These are phyloP conservation scores for Phytoseiulus persimilis DNA, from an alignment of 2,888 invertebrate species.

Conservation along the genomic window DNA sequence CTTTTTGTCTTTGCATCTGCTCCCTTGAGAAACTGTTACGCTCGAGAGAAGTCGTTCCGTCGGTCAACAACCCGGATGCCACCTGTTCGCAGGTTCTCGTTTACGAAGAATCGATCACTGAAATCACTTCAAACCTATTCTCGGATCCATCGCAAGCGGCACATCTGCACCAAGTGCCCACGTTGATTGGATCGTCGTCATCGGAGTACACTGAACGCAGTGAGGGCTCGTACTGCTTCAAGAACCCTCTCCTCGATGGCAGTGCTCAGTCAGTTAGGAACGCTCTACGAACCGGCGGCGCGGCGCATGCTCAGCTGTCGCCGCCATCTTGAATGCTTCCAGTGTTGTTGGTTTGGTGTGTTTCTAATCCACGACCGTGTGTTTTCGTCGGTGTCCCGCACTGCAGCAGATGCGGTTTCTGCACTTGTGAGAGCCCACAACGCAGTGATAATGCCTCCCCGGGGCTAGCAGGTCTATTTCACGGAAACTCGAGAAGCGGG, in stretches of 20 bases:
- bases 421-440: neutral
- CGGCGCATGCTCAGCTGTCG: conserved; percentile 36
- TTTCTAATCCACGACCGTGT: neutral
- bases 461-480: neutral
- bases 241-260: neutral
- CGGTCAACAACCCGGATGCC: neutral
- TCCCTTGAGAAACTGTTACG: neutral
- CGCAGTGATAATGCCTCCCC: neutral
- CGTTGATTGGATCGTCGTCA: neutral
- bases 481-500: neutral
- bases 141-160: neutral
- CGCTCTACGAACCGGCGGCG: conserved; percentile 27
- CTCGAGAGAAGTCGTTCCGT: neutral
- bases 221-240: neutral
- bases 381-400: neutral
- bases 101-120: neutral
- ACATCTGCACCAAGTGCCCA: neutral
- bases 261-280: neutral
- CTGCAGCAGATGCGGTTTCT: neutral
- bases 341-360: neutral
- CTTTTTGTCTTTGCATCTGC: neutral
- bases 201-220: neutral
- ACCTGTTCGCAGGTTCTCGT: neutral
- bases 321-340: conserved; percentile 36
- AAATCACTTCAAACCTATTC: neutral